phyloP scores from a whole-genome alignment of 2,797 vertebrate species.

The Carcharodon carcharias region DNA sequence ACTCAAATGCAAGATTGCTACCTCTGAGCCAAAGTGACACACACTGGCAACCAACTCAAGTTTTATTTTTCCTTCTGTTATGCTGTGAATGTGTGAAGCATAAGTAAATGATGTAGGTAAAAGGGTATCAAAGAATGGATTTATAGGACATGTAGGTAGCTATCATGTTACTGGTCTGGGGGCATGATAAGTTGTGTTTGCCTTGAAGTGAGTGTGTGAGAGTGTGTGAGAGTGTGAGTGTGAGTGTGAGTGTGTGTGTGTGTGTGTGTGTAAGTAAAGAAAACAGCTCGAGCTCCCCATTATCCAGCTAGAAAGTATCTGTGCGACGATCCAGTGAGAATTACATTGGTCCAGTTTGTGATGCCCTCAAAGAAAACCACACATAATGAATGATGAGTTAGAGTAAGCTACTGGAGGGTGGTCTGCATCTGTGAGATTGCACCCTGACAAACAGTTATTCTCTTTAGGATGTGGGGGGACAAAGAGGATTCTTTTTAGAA shows the following conservation, averaged over 20 bases:
- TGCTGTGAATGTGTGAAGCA: background rate
- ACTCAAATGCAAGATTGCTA: too few relatives aligned
- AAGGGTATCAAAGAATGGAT: background rate
- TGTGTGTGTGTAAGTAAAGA: too few relatives aligned
- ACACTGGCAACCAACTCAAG: background rate
- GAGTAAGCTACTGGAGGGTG: too few relatives aligned
- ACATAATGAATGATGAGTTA: background rate
- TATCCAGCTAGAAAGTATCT: background rate
- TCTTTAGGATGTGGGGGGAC: background rate
- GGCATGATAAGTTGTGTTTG: too few relatives aligned
- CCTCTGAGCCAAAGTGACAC: background rate
- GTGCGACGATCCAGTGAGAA: background rate
- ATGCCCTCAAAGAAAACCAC: background rate
- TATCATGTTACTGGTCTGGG: background rate
- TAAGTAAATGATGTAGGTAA: background rate
- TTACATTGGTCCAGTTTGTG: background rate
- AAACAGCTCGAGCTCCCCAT: background rate
- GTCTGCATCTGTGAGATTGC: too few relatives aligned
- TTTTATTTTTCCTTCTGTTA: background rate
- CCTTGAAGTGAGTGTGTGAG: too few relatives aligned
- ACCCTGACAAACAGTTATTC: too few relatives aligned
- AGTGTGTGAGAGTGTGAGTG: too few relatives aligned
- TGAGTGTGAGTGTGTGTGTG: too few relatives aligned
- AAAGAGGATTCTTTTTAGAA: background rate
- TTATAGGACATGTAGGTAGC: too few relatives aligned